phyloP scores from a whole-genome alignment of 1,140 invertebrate genomes.

The Halesus radiatus region DNA sequence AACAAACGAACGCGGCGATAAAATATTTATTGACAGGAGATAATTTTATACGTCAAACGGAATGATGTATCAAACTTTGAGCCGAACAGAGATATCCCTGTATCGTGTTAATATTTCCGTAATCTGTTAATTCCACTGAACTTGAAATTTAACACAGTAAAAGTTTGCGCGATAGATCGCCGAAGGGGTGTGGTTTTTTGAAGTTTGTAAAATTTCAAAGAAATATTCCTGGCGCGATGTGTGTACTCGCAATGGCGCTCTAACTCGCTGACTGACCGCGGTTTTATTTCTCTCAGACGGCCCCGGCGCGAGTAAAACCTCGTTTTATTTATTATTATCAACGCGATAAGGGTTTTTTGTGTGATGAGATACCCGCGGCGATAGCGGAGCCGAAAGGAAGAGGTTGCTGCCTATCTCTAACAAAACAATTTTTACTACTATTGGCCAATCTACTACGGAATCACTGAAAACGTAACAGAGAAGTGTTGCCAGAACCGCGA shows the following conservation, averaged over 20 bases:
- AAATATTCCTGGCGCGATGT: conserved; percentile 33
- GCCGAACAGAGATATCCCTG: too few relatives aligned
- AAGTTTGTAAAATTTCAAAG: conserved; percentile 39
- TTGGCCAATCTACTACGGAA: conserved; percentile 44
- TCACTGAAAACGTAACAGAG: conserved; percentile 36
- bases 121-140: conserved; percentile 13
- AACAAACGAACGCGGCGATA: not conserved
- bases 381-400: conserved; percentile 37
- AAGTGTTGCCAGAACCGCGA: not conserved
- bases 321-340: not conserved
- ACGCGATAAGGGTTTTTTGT: conserved; percentile 21
- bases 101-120: not conserved
- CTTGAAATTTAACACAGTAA: not conserved
- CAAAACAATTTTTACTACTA: conserved; percentile 52
- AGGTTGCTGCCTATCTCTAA: conserved; percentile 44
- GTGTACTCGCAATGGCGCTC: conserved; percentile 40
- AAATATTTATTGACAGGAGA: conserved; percentile 30
- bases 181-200: conserved; percentile 42
- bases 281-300: conserved; percentile 22
- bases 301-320: not conserved
- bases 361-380: conserved; percentile 36
- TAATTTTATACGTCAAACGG: not conserved
- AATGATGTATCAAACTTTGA: too few relatives aligned
- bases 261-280: not conserved
- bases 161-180: not conserved